Conservation (phyloP, 2,113 vertebrate species). For the Heteronetta atricapilla region DNA sequence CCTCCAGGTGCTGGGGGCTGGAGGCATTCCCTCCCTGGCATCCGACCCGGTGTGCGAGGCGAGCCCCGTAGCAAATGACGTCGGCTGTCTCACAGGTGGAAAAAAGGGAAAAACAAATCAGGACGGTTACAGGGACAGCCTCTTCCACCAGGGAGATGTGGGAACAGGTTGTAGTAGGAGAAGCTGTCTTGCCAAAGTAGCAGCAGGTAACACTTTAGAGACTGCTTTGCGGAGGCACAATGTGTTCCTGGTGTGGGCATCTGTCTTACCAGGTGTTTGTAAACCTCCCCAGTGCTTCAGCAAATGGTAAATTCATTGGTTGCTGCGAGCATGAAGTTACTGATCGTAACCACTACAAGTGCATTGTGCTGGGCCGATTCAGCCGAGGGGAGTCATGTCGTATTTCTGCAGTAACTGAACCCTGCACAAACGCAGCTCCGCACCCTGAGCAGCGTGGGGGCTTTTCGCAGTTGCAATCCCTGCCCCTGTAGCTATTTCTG, state of each 20-base stretch:
- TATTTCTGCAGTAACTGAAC: background rate
- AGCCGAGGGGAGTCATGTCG: background rate
- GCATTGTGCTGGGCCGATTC: background rate
- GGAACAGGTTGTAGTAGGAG: background rate
- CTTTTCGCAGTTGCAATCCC: background rate
- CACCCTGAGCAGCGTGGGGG: background rate
- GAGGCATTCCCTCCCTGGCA: background rate
- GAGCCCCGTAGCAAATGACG: background rate
- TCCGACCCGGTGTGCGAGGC: accelerated
- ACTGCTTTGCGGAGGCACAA: background rate
- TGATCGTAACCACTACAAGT: background rate
- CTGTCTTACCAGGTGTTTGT: background rate
- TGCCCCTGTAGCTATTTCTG: background rate
- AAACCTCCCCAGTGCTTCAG: background rate
- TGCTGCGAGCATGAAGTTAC: background rate
- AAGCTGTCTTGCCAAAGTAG: background rate
- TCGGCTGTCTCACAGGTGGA: background rate
- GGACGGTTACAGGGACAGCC: background rate
- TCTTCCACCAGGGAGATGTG: background rate
- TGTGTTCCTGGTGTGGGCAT: background rate
- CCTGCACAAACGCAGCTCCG: background rate
- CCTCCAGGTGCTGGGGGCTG: background rate
- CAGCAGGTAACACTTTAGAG: background rate
- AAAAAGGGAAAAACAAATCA: accelerated
- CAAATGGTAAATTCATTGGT: background rate